Evolutionary conservation across 1,140 invertebrate genomes (phyloP).

Genomic region (Coelopa frigida): DNA sequence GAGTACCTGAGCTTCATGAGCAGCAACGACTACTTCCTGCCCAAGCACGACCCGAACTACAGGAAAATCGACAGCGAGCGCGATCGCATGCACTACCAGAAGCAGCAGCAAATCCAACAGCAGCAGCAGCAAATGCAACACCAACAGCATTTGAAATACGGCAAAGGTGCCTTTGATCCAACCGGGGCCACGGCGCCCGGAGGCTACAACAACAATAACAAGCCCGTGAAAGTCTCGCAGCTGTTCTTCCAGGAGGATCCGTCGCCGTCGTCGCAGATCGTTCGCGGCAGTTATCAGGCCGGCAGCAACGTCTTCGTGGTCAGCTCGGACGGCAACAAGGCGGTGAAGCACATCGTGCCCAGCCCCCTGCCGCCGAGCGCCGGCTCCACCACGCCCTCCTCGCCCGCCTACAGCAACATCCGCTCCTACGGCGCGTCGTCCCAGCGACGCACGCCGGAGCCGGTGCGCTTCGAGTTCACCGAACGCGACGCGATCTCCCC

Average conservation of each 20-base stretch:
- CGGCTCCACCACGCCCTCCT: constrained; percentile 15
- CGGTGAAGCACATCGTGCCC: constrained; percentile 32
- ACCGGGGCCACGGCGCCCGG: constrained; percentile 18
- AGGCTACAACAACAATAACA: constrained; percentile 11
- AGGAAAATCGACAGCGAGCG: constrained; percentile 27
- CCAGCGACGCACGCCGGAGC: constrained; percentile 27
- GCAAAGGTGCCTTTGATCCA: constrained; percentile 3
- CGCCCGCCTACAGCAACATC: constrained; percentile 16
- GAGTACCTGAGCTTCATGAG: constrained; percentile 38
- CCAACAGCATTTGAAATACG: constrained; percentile 14
- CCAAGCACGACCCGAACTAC: constrained; percentile 33
- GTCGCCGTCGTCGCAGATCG: constrained; percentile 25
- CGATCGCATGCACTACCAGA: constrained; percentile 16
- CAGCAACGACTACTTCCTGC: constrained; percentile 39
- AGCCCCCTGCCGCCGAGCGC: constrained; percentile 13
- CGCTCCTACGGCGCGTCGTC: constrained; percentile 16
- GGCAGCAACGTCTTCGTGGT: constrained; percentile 35
- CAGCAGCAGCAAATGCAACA: constrained; percentile 17
- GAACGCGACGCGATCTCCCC: constrained; percentile 30
- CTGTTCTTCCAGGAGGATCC: constrained; percentile 38
- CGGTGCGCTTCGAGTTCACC: constrained; percentile 37
- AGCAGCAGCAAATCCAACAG: constrained; percentile 4
- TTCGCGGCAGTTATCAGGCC: constrained; percentile 36
- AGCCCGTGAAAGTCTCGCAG: constrained; percentile 31
- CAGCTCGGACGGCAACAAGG: constrained; percentile 38